phyloP scores from a whole-genome alignment of 2,113 vertebrate genomes.

The Ochotona curzoniae region DNA sequence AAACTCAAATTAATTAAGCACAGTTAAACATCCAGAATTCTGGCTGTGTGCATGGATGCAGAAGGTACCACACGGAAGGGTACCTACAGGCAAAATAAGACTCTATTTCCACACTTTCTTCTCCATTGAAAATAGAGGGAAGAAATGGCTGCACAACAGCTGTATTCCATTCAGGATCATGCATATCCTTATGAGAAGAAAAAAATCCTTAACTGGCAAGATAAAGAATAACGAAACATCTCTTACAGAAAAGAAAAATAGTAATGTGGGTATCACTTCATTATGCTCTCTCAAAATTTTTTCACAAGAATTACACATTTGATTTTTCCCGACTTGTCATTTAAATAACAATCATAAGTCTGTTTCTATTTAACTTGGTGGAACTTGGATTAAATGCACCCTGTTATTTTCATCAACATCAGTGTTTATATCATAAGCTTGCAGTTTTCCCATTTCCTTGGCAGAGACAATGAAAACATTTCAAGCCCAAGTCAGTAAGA shows the following conservation, averaged over 20 bases:
- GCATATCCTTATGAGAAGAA: constrained; percentile 55
- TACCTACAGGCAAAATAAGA: background rate
- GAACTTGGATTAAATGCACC: constrained; percentile 75
- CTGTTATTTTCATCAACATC: constrained; percentile 71
- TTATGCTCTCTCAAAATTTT: constrained; percentile 67
- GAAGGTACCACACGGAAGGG: background rate
- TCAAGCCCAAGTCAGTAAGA: constrained; percentile 62
- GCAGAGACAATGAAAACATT: constrained; percentile 52
- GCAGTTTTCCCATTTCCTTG: constrained; percentile 71
- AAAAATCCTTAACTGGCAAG: constrained; percentile 20
- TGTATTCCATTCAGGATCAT: background rate
- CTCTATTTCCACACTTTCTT: background rate
- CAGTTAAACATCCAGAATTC: background rate
- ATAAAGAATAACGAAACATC: constrained; percentile 54
- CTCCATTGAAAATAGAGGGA: background rate
- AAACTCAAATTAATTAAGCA: background rate
- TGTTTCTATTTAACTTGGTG: constrained; percentile 74
- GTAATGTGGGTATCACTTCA: constrained; percentile 56
- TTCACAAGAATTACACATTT: constrained; percentile 63
- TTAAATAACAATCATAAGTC: constrained; percentile 65
- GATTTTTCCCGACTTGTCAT: constrained; percentile 74
- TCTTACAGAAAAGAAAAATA: constrained; percentile 66
- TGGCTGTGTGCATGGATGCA: background rate
- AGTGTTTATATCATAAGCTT: constrained; percentile 39
- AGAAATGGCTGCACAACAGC: background rate